Evolutionary conservation across 2,888 invertebrate genomes (phyloP).

Genomic region (Drosophila mayaguana): DNA sequence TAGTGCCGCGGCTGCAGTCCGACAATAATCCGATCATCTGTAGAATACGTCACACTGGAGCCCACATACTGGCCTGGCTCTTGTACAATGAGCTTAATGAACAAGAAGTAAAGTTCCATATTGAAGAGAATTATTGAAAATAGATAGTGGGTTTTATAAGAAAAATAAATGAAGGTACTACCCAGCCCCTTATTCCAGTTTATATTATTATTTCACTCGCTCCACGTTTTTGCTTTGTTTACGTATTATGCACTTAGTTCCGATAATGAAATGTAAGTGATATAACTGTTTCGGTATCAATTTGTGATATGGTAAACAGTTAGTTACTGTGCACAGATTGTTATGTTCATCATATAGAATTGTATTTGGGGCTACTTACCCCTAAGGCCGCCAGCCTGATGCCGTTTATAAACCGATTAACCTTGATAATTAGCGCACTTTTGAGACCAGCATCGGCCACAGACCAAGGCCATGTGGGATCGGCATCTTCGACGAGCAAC

Average conservation of each 20-base stretch:
- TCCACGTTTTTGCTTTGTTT: neutral
- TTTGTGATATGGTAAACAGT: neutral
- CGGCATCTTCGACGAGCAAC: conserved; percentile 15
- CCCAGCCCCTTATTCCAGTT: too few species aligned
- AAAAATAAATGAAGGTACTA: too few species aligned
- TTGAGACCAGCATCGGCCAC: conserved; percentile 59
- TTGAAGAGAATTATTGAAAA: neutral
- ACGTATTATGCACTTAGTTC: neutral
- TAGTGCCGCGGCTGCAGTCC: conserved; percentile 68
- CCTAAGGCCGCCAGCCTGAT: conserved; percentile 37
- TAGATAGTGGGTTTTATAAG: too few species aligned
- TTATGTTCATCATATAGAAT: neutral
- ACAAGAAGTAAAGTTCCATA: neutral
- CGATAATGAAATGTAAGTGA: neutral
- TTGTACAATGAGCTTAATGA: conserved; percentile 64
- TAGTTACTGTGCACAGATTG: neutral
- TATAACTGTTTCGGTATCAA: neutral
- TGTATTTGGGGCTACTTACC: conserved; percentile 48
- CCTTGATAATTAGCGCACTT: conserved; percentile 58
- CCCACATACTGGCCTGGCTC: conserved; percentile 65
- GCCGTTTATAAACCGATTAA: conserved; percentile 43
- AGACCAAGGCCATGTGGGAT: conserved; percentile 73
- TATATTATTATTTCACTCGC: too few species aligned
- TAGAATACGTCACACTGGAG: conserved; percentile 54
- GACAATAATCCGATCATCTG: conserved; percentile 64